Base-by-base conservation (phyloP, 2,888 invertebrate genomes). In the Allacma fusca region DNA sequence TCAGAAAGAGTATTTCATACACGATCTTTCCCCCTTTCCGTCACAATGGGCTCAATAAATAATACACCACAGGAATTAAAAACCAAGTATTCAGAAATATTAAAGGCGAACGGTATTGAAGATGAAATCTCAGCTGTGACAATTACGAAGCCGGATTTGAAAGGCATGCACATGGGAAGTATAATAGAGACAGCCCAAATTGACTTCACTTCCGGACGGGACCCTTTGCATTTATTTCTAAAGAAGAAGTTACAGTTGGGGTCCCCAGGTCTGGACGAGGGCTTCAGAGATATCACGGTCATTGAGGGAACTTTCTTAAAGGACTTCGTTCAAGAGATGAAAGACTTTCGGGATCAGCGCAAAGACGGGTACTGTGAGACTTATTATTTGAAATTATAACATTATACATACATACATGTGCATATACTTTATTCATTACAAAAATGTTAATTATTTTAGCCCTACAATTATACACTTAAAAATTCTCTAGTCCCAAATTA, bases 81-180 rank as follows among this genome's bases (percentile, higher is more conserved):
- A 23, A n/a, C 19, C 7, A 59, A 59, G 23, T 59, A 21, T n/a
- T 13, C 23, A 13, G 23, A 23, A 21, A 80, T 78, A 68, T 29
- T 80, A 1, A 59, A 64, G 26, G 34, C 50, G 7, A 77, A 78
- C 34, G 77, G 75, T 4, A 78, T 80, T 26, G 16, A 29, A 2
- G 75, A 78, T n/a, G 75, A 78, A 73, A 75, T 80, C 5, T 62
- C 70, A 1, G 29, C 64, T 1, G 29, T 80, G 1, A 50, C 40
- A 1, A 40, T 78, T 7, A 44, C 65, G 1, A 64, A 74, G 23
- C 71, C n/a, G n/a, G n/a, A n/a, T n/a, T n/a, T n/a, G n/a, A n/a
- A n/a, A n/a, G n/a, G n/a, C n/a, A n/a, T n/a, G n/a, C n/a, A n/a
- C 57, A 57, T 71, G 50, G 71, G 21, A 26, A 71, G 71, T 71